Evolutionary conservation across 2,113 vertebrate species (phyloP).

Genomic region (Bujurquina vittata): DNA sequence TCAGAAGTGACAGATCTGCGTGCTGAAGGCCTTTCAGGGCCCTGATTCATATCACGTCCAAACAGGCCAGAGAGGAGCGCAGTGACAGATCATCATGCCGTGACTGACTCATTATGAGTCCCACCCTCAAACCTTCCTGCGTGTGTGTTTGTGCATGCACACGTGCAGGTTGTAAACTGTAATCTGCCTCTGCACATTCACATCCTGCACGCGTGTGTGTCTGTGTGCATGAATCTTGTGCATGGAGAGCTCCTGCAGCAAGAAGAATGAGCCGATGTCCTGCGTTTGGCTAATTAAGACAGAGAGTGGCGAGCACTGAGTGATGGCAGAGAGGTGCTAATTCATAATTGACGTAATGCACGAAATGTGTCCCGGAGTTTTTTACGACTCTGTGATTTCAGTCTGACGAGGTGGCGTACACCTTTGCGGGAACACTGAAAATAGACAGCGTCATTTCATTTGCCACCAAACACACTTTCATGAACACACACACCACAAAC

Average conservation of each 20-base stretch:
- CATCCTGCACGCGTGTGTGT: not conserved
- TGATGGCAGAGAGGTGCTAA: conserved; percentile 84
- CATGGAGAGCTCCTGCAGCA: conserved; percentile 56
- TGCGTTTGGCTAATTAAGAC: conserved; percentile 88
- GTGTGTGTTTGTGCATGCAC: not conserved
- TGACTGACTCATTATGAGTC: conserved; percentile 77
- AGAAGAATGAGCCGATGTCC: conserved; percentile 74
- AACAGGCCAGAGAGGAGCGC: conserved; percentile 67
- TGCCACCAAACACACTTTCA: not conserved
- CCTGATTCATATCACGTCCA: conserved; percentile 72
- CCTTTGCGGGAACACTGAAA: conserved; percentile 88
- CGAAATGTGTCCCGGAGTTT: conserved; percentile 87
- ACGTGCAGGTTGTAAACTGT: not conserved
- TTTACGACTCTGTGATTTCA: conserved; percentile 86
- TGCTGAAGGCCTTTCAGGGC: conserved; percentile 55
- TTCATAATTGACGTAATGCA: conserved; percentile 93
- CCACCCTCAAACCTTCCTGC: conserved; percentile 72
- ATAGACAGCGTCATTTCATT: conserved; percentile 79
- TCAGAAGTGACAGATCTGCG: conserved; percentile 55
- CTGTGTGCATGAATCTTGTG: not conserved
- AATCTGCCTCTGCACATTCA: not conserved
- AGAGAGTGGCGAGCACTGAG: conserved; percentile 75
- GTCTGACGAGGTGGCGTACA: conserved; percentile 86
- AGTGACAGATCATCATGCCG: conserved; percentile 69
- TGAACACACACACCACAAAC: not conserved